A percentile compares a stretch with the other conserved stretches of the same genome.
Evolutionary conservation across 92 coral and sea anemone species (phyloP).

Genomic region (Epizoanthus scotinus): DNA sequence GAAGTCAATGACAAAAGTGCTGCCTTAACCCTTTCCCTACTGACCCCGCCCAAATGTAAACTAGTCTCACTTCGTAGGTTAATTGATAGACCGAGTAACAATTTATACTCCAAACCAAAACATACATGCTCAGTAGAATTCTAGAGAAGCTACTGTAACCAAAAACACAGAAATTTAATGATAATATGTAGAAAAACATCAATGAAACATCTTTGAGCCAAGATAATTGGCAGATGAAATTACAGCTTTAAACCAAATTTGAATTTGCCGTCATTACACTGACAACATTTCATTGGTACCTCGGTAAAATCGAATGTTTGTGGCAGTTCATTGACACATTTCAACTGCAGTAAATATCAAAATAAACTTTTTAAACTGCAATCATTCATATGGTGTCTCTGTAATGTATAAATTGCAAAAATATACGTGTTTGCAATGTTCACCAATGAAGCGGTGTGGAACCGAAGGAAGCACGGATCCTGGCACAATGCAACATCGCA

Average conservation of each 20-base stretch:
- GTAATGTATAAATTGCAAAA: slow-evolving; percentile 8
- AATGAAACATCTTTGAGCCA: slow-evolving; percentile 7
- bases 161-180: background rate
- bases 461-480: no score
- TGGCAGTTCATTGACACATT: background rate
- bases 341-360: background rate
- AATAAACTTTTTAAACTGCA: background rate
- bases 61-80: background rate
- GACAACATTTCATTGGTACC: slow-evolving; percentile 7
- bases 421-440: background rate
- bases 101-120: no score
- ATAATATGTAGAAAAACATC: background rate
- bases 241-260: slow-evolving; percentile 5
- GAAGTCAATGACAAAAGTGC: no score
- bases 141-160: background rate
- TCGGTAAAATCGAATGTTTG: background rate
- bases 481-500: slow-evolving; percentile 1
- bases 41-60: no score
- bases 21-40: no score
- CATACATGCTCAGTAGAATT: slow-evolving; percentile 4
- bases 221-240: background rate
- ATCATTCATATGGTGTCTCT: slow-evolving; percentile 7
- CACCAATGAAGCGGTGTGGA: no score
- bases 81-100: background rate
- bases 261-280: background rate